Evolutionary conservation across 2,113 vertebrate genomes (phyloP).

Genomic region (Amazona vittata): DNA sequence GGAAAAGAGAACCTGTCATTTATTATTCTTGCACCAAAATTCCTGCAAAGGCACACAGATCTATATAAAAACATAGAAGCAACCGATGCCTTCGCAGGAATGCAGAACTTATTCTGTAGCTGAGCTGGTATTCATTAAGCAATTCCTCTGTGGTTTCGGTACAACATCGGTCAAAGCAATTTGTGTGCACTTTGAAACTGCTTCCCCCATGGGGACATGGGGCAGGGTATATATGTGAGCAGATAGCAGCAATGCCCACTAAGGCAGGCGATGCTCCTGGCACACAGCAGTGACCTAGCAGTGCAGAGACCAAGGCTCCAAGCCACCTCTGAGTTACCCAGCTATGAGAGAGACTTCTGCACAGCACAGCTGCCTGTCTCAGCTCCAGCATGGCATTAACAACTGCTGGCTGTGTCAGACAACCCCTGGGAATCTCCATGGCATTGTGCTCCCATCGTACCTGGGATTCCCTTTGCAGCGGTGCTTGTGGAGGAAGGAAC

Average conservation of each 20-base stretch:
- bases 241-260: background rate
- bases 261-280: background rate
- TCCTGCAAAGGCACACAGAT: background rate
- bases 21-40: background rate
- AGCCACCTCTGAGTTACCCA: background rate
- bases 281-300: background rate
- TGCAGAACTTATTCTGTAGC: accelerated
- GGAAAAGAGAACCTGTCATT: background rate
- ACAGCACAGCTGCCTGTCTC: background rate
- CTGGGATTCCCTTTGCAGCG: background rate
- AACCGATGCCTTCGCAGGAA: background rate
- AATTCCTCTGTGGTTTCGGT: background rate
- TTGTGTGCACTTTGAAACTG: background rate
- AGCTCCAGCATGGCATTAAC: background rate
- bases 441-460: accelerated
- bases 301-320: background rate
- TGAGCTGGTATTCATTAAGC: background rate
- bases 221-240: background rate
- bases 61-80: background rate
- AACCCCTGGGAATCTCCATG: background rate
- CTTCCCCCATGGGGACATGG: accelerated
- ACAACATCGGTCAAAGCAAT: background rate
- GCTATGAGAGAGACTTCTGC: background rate
- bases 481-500: background rate
- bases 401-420: background rate